Evolutionary conservation across 2,888 invertebrate species (phyloP), one percentile per base, ranked within the genome.

Genomic region (Nebria salina): DNA sequence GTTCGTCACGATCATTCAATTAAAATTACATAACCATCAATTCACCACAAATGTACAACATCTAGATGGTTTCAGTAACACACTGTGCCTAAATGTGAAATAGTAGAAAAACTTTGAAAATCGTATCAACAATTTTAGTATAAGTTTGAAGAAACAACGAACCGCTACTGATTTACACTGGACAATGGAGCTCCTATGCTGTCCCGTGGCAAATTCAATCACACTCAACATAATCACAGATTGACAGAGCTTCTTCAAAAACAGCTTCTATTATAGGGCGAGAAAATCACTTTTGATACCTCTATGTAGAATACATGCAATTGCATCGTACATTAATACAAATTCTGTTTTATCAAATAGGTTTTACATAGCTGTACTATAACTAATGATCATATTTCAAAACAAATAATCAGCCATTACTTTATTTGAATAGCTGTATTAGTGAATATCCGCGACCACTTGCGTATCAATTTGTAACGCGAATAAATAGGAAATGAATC

Each of bases 151-250:
- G 2, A 6, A 54, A 54, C 4, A 54, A 54, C 7, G 54, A 54
- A 13, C 13, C 54, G 54, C 54, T 13, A 54, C 54, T 54, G 54
- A 54, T 54, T 54, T 54, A 54, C 8, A 54, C 54, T 25, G 78
- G 65, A 80, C 80, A 80, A 80, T 80, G 66, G 54, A 72, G 42
- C 43, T 54, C 20, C 68, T 68, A 75, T 54, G 75, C 74, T 75
- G 75, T 34, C 75, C 80, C 80, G 70, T 80, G 80, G 75, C 80
- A 80, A 80, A 80, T 75, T 80, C 80, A 80, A 75, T 80, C 75
- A 80, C 70, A 68, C 75, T 80, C 80, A 80, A 80, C 66, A 75
- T 80, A 75, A 70, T 75, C 75, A 43, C 43, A 80, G 80, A 80
- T 75, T 80, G 80, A 80, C 80, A 80, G 64, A 74, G 70, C 80